Conservation (phyloP, 2,888 invertebrate species). For the Argyresthia goedartella region DNA sequence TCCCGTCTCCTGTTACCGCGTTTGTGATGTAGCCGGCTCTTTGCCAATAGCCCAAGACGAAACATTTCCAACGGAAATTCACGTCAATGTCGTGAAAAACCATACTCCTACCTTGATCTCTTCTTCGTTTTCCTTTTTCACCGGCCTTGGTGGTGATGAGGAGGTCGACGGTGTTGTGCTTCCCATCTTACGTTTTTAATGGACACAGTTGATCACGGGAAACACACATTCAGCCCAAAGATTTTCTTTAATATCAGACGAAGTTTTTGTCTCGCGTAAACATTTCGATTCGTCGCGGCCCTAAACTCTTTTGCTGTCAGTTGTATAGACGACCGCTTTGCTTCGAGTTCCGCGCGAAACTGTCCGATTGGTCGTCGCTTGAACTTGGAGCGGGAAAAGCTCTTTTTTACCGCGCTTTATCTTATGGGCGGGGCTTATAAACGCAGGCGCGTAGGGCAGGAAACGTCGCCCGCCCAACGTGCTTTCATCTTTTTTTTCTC, state of each 20-base stretch:
- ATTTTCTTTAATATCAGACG: not conserved
- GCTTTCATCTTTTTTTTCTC: not conserved
- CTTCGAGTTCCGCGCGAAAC: conserved; percentile 27
- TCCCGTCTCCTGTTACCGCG: conserved; percentile 53
- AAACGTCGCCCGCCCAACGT: not conserved
- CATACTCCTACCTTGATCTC: conserved; percentile 76
- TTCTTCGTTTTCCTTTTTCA: conserved; percentile 81
- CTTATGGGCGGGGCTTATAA: conserved; percentile 43
- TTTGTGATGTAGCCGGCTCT: conserved; percentile 46
- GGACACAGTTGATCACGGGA: not conserved
- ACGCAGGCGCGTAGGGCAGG: conserved; percentile 17
- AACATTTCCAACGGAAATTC: conserved; percentile 51
- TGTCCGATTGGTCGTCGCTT: conserved; percentile 1
- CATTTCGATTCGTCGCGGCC: conserved; percentile 22
- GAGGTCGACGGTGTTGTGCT: conserved; percentile 54
- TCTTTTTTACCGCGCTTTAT: conserved; percentile 36
- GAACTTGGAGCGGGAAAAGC: conserved; percentile 23
- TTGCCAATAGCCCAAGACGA: conserved; percentile 54
- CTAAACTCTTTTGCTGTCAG: no score
- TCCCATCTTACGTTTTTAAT: conserved; percentile 35
- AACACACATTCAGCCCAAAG: not conserved
- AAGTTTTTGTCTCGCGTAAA: conserved; percentile 46
- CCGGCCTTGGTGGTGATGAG: conserved; percentile 47
- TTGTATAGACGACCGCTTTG: no score
- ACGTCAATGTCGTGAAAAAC: conserved; percentile 32